Conservation (phyloP, 2,888 invertebrate genomes). For the Drosophila cyrtoloma region DNA sequence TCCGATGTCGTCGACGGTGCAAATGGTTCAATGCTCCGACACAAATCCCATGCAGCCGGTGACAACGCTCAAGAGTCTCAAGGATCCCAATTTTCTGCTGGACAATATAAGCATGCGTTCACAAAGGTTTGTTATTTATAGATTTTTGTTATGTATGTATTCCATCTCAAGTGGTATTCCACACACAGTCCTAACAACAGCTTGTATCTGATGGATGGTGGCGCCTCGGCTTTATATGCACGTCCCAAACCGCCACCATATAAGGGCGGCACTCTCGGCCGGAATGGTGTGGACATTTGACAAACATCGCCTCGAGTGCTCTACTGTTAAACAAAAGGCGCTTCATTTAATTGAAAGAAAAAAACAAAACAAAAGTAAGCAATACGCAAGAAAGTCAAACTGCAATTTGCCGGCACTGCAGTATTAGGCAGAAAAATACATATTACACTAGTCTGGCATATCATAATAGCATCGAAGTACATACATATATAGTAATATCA, state of each 20-base stretch:
- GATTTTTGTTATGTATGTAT: not conserved
- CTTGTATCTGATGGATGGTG: slow-evolving; percentile 85
- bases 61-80: slow-evolving; percentile 87
- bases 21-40: slow-evolving; percentile 88
- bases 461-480: slow-evolving; percentile 38
- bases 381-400: slow-evolving; percentile 27
- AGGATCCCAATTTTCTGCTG: slow-evolving; percentile 85
- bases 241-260: slow-evolving; percentile 85
- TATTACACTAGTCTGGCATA: slow-evolving; percentile 30
- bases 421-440: not conserved
- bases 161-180: not conserved
- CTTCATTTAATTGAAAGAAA: slow-evolving; percentile 3
- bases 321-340: slow-evolving; percentile 78
- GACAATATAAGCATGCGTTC: slow-evolving; percentile 84
- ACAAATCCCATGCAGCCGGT: slow-evolving; percentile 86
- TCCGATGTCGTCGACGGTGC: slow-evolving; percentile 86
- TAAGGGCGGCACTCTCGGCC: slow-evolving; percentile 80
- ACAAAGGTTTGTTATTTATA: slow-evolving; percentile 75
- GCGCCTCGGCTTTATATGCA: slow-evolving; percentile 85
- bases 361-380: slow-evolving; percentile 1
- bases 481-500: slow-evolving; percentile 21
- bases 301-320: slow-evolving; percentile 85
- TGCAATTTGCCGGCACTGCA: slow-evolving; percentile 17
- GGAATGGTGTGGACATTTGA: slow-evolving; percentile 84
- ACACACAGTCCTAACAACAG: slow-evolving; percentile 87